A percentile compares a stretch with the other conserved stretches of the same genome.
Evolutionary conservation across 2,888 invertebrate genomes (phyloP).

Genomic region (Orthosia cruda): DNA sequence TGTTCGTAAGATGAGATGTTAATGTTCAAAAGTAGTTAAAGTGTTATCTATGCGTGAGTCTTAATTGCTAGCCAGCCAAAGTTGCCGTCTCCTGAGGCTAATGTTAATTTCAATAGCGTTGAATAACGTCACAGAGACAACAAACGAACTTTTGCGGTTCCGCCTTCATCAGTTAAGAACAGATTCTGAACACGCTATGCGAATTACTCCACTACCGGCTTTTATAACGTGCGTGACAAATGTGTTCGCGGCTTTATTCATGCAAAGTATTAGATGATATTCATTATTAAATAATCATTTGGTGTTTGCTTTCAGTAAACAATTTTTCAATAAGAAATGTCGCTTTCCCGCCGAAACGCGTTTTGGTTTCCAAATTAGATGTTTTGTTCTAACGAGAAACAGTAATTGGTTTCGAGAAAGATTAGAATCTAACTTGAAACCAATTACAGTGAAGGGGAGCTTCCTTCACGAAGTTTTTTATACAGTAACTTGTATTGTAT

Average conservation of each 20-base stretch:
- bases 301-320: conserved; percentile 39
- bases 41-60: conserved; percentile 70
- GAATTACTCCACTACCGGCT: conserved; percentile 18
- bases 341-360: conserved; percentile 19
- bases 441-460: conserved; percentile 39
- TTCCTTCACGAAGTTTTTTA: conserved; percentile 20
- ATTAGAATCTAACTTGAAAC: conserved; percentile 46
- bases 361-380: conserved; percentile 42
- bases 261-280: conserved; percentile 10
- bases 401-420: conserved; percentile 40
- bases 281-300: conserved; percentile 52
- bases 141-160: conserved; percentile 41
- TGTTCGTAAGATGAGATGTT: conserved; percentile 71
- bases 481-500: conserved; percentile 16
- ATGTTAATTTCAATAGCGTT: conserved; percentile 68
- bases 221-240: conserved; percentile 33
- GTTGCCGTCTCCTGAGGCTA: conserved; percentile 61
- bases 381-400: conserved; percentile 39
- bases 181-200: conserved; percentile 32
- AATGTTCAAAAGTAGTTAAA: conserved; percentile 77
- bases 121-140: conserved; percentile 39
- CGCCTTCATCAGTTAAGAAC: conserved; percentile 26
- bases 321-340: conserved; percentile 34
- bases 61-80: conserved; percentile 67
- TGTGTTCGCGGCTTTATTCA: conserved; percentile 13